phyloP scores from a whole-genome alignment of 2,113 vertebrate species.

The Toxotes jaculatrix region DNA sequence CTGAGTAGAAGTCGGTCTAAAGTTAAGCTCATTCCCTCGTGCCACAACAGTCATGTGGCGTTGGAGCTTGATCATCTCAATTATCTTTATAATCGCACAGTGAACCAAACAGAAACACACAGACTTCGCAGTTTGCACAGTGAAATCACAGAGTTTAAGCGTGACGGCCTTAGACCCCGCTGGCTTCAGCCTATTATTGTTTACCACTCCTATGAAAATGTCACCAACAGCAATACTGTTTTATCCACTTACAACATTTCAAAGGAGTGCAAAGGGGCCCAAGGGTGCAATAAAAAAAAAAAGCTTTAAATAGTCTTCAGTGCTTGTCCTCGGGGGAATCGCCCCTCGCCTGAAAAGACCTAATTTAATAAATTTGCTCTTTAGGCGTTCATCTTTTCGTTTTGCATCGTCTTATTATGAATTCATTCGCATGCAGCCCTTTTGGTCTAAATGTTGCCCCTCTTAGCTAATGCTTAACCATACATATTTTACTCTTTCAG shows the following conservation, averaged over 20 bases:
- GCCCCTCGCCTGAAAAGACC: constrained; percentile 80
- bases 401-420: constrained; percentile 83
- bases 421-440: constrained; percentile 77
- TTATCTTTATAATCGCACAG: constrained; percentile 44
- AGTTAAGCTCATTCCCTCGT: constrained; percentile 11
- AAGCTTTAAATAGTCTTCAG: constrained; percentile 85
- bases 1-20: constrained; percentile 30
- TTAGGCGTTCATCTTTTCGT: constrained; percentile 81
- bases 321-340: constrained; percentile 74
- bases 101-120: constrained; percentile 1
- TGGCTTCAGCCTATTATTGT: constrained; percentile 72
- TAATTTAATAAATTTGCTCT: constrained; percentile 88
- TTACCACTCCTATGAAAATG: constrained; percentile 78
- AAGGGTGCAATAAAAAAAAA: constrained; percentile 81
- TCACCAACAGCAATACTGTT: constrained; percentile 77
- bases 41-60: constrained; percentile 11
- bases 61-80: constrained; percentile 47
- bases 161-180: constrained; percentile 44
- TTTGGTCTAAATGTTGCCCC: constrained; percentile 82
- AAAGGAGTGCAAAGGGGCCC: constrained; percentile 79
- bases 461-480: constrained; percentile 80
- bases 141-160: constrained; percentile 50
- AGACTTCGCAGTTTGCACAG: constrained; percentile 35
- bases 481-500: constrained; percentile 81
- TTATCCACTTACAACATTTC: constrained; percentile 83